Evolutionary conservation across 2,888 invertebrate genomes (phyloP).

Genomic region (Apamea epomidion): DNA sequence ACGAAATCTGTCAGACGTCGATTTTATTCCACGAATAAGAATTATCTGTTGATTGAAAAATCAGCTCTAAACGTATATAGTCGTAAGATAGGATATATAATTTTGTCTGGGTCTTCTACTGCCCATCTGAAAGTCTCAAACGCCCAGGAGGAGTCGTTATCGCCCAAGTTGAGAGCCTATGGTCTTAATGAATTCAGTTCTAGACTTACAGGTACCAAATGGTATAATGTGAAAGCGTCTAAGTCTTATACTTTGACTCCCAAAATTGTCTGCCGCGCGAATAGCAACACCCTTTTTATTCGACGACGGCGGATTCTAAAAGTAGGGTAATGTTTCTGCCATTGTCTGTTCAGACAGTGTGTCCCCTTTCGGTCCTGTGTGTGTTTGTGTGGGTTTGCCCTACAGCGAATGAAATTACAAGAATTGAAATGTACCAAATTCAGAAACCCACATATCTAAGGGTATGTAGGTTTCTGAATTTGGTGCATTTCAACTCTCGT

Average conservation of each 20-base stretch:
- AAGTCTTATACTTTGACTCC: not conserved
- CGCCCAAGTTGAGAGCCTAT: not conserved
- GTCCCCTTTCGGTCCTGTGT: not conserved
- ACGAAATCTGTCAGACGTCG: no score
- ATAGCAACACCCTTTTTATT: not conserved
- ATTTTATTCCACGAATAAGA: no score
- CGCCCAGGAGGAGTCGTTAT: not conserved
- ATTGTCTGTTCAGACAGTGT: not conserved
- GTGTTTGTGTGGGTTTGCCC: not conserved
- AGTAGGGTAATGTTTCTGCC: not conserved
- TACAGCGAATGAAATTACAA: no score
- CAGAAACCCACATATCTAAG: not conserved
- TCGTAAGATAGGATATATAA: not conserved
- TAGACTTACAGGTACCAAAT: constrained; percentile 1
- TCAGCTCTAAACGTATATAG: not conserved
- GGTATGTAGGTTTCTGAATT: no score
- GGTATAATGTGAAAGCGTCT: not conserved
- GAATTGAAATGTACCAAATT: not conserved
- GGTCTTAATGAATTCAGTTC: not conserved
- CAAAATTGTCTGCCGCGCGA: not conserved
- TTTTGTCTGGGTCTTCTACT: not conserved
- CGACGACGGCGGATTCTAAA: not conserved
- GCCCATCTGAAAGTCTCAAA: not conserved
- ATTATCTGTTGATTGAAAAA: no score
- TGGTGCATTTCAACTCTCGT: no score